These are phyloP conservation scores for Cremastinae sp. DNA, from an alignment of 2,888 invertebrate genomes.

Conservation along the genomic window DNA sequence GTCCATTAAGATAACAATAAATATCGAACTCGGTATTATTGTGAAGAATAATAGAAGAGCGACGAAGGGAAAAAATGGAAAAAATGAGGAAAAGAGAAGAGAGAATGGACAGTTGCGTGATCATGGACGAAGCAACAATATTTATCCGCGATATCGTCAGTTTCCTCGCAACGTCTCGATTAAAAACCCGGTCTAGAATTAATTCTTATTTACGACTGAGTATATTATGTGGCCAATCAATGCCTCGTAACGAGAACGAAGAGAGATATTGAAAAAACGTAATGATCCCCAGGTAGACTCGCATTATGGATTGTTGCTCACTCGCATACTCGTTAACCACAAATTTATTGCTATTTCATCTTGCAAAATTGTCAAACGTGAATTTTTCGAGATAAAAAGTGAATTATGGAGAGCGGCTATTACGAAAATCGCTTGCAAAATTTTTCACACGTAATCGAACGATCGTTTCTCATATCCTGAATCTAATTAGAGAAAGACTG, in stretches of 20 bases:
- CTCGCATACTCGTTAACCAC: conserved; percentile 4
- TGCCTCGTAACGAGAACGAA: conserved; percentile 24
- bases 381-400: conserved; percentile 1
- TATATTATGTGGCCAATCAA: conserved; percentile 37
- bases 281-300: conserved; percentile 22
- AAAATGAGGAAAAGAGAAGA: conserved; percentile 6
- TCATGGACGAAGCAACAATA: conserved; percentile 44
- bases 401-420: too few species aligned
- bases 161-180: conserved; percentile 44
- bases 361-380: not conserved
- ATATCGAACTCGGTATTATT: conserved; percentile 9
- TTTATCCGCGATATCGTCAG: conserved; percentile 22
- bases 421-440: too few species aligned
- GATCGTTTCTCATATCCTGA: too few species aligned
- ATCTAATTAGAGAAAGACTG: too few species aligned
- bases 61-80: conserved; percentile 2
- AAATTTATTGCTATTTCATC: conserved; percentile 1
- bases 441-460: not conserved
- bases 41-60: conserved; percentile 14
- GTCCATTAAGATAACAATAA: conserved; percentile 25
- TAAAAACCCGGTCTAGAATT: conserved; percentile 52
- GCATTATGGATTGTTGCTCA: conserved; percentile 1
- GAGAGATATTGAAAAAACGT: conserved; percentile 25
- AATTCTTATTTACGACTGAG: conserved; percentile 47
- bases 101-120: conserved; percentile 44